Conservation (phyloP, 2,113 vertebrate species). For the Elephas maximus region DNA sequence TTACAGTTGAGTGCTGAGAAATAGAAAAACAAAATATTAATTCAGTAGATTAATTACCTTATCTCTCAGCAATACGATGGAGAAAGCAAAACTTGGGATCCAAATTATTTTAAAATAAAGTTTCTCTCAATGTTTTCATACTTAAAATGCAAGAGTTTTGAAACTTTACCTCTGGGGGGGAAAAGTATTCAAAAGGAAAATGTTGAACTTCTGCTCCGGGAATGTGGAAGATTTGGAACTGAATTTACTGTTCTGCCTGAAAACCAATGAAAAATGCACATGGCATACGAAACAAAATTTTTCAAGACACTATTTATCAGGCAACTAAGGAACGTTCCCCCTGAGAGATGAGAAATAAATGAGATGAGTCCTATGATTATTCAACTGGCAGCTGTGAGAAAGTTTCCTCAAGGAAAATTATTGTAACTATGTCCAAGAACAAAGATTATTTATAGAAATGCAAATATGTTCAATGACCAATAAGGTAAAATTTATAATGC, state of each 20-base stretch:
- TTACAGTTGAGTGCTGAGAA: not conserved
- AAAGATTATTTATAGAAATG: not conserved
- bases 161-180: not conserved
- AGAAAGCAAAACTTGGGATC: not conserved
- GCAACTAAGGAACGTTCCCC: not conserved
- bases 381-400: not conserved
- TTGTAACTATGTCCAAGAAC: not conserved
- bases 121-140: not conserved
- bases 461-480: not conserved
- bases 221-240: not conserved
- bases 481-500: too few species aligned
- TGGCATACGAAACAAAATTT: too few species aligned
- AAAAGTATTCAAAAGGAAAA: not conserved
- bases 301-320: not conserved
- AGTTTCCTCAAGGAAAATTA: not conserved
- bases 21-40: not conserved
- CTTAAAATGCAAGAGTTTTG: not conserved
- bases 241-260: not conserved
- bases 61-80: not conserved
- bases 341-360: not conserved
- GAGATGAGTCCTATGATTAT: not conserved
- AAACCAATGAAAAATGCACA: not conserved
- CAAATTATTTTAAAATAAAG: not conserved
- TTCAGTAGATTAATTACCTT: conserved; percentile 7
- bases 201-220: not conserved